Evolutionary conservation across 1,140 invertebrate species (phyloP).

Genomic region (Vanessa tameamea): DNA sequence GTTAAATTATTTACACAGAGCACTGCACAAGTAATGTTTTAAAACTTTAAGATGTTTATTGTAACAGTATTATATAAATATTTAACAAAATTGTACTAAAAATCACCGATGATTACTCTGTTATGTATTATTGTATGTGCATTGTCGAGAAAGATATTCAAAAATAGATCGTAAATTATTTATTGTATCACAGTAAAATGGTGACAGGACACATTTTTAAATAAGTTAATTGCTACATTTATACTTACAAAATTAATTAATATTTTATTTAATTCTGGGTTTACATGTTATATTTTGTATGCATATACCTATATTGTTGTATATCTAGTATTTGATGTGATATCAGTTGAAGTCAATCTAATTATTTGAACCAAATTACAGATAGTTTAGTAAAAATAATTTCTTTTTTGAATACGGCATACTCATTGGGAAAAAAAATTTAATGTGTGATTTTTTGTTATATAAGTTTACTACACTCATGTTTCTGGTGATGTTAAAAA

Average conservation of each 20-base stretch:
- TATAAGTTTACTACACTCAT: too few species aligned
- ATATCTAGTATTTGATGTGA: too few species aligned
- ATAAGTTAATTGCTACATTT: slow-evolving; percentile 7
- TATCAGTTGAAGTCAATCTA: too few species aligned
- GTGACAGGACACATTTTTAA: background rate
- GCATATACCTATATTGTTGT: too few species aligned
- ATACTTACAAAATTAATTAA: background rate
- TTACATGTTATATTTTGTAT: too few species aligned
- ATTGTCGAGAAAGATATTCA: background rate
- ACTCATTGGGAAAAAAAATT: too few species aligned
- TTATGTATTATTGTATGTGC: slow-evolving; percentile 11
- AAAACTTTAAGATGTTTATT: slow-evolving; percentile 36
- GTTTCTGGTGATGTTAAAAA: too few species aligned
- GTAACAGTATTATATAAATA: slow-evolving; percentile 31
- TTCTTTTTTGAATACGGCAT: too few species aligned
- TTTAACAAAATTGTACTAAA: slow-evolving; percentile 18
- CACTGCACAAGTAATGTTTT: slow-evolving; percentile 39
- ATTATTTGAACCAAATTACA: too few species aligned
- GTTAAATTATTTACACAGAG: slow-evolving; percentile 42
- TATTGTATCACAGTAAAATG: background rate
- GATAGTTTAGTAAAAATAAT: too few species aligned
- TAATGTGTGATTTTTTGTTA: too few species aligned
- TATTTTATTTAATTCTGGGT: too few species aligned
- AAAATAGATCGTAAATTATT: background rate
- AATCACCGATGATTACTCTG: background rate